Conservation (phyloP, 1,140 invertebrate species). For the Scaptodrosophila lebanonensis region DNA sequence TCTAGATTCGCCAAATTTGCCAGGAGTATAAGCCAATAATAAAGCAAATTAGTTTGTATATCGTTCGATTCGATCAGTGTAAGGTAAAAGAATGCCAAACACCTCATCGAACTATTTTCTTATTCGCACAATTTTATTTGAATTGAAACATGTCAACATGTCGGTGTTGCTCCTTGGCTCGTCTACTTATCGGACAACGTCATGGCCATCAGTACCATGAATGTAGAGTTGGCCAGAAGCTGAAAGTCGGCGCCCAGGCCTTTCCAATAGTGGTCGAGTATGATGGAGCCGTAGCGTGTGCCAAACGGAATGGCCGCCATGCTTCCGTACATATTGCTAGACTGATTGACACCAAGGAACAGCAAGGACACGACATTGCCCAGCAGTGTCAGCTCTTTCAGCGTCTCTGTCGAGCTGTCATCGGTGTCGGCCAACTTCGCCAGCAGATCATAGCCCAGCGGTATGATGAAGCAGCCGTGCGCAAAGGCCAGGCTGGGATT, state of each 20-base stretch:
- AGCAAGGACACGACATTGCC: conserved; percentile 65
- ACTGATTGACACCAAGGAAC: conserved; percentile 61
- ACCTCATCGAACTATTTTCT: no score
- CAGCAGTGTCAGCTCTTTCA: conserved; percentile 63
- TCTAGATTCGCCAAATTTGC: no score
- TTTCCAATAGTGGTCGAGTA: conserved; percentile 51
- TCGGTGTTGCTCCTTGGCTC: no score
- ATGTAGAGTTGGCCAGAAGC: conserved; percentile 44
- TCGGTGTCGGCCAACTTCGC: conserved; percentile 43
- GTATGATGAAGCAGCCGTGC: conserved; percentile 59
- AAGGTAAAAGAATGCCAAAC: no score
- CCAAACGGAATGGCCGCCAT: conserved; percentile 55
- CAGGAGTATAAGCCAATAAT: no score
- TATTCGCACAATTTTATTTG: no score
- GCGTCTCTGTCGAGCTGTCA: conserved; percentile 40
- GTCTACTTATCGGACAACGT: conserved; percentile 38
- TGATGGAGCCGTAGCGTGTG: conserved; percentile 46
- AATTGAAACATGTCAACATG: no score
- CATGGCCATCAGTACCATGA: conserved; percentile 52
- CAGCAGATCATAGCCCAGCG: conserved; percentile 50
- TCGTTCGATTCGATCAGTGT: no score
- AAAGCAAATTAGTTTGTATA: no score
- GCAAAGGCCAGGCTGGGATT: conserved; percentile 44
- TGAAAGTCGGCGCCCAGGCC: conserved; percentile 44
- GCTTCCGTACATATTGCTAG: conserved; percentile 43